Conservation (phyloP, 2,888 invertebrate genomes). For the Leistus spinibarbis region DNA sequence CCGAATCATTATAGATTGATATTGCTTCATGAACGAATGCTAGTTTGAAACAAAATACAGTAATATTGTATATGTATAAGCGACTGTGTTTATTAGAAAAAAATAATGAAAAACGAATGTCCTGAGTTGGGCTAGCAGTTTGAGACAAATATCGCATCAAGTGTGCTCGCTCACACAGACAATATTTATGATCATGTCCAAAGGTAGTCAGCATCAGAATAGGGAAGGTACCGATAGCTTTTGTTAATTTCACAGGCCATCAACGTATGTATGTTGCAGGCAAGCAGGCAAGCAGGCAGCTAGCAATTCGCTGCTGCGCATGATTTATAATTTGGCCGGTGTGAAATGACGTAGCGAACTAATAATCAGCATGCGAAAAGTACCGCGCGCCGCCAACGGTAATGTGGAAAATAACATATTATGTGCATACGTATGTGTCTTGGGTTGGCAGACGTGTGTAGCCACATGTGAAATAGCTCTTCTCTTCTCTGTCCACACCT, state of each 20-base stretch:
- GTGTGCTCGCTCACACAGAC: not conserved
- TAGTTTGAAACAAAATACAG: too few relatives aligned
- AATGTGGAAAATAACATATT: not conserved
- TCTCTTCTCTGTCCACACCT: not conserved
- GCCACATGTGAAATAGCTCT: slow-evolving; percentile 25
- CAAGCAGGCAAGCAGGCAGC: not conserved
- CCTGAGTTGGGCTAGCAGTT: not conserved
- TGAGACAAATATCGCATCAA: not conserved
- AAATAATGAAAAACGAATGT: not conserved
- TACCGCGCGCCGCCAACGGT: not conserved
- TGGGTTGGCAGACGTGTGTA: slow-evolving; percentile 21
- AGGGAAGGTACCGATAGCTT: not conserved
- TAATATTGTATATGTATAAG: too few relatives aligned
- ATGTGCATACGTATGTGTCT: too few relatives aligned
- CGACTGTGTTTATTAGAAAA: not conserved
- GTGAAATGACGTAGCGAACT: not conserved
- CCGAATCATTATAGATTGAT: too few relatives aligned
- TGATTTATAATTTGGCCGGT: slow-evolving; percentile 17
- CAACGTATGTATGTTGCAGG: not conserved
- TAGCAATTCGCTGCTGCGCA: not conserved
- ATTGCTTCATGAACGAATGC: too few relatives aligned
- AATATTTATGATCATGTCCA: not conserved
- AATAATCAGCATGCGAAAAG: slow-evolving; percentile 15
- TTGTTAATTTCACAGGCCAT: slow-evolving; percentile 19
- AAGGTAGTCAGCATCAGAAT: not conserved